Evolutionary conservation across 2,113 vertebrate species (phyloP).

Genomic region (Menidia beryllina): DNA sequence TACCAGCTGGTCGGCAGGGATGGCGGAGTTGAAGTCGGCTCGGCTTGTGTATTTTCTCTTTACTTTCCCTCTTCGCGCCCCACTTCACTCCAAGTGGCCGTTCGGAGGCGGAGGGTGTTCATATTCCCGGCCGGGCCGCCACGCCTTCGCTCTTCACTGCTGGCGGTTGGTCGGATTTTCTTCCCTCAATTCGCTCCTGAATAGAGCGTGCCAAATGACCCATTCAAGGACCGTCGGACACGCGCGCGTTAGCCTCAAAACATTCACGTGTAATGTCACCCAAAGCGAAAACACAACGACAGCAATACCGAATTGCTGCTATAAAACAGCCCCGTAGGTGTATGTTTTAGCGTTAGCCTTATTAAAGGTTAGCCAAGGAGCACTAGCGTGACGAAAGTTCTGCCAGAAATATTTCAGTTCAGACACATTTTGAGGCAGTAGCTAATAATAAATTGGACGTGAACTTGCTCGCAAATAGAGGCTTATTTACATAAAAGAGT

Average conservation of each 20-base stretch:
- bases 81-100: conserved; percentile 2
- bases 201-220: background rate
- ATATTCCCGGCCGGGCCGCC: conserved; percentile 16
- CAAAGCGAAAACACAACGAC: background rate
- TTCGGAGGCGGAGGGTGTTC: conserved; percentile 5
- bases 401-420: background rate
- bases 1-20: conserved; percentile 13
- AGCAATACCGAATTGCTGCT: background rate
- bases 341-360: background rate
- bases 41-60: background rate
- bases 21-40: background rate
- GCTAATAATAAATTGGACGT: background rate
- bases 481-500: background rate
- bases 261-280: background rate
- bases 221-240: conserved; percentile 16
- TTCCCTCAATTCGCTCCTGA: background rate
- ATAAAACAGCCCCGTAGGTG: background rate
- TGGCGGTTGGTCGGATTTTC: conserved; percentile 44
- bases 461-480: background rate
- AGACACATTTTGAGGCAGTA: background rate
- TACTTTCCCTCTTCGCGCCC: background rate
- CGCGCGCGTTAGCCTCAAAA: background rate
- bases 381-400: background rate
- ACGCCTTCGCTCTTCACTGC: conserved; percentile 35
- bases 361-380: background rate